phyloP scores from a whole-genome alignment of 2,888 invertebrate species.

The Thumatha senex region DNA sequence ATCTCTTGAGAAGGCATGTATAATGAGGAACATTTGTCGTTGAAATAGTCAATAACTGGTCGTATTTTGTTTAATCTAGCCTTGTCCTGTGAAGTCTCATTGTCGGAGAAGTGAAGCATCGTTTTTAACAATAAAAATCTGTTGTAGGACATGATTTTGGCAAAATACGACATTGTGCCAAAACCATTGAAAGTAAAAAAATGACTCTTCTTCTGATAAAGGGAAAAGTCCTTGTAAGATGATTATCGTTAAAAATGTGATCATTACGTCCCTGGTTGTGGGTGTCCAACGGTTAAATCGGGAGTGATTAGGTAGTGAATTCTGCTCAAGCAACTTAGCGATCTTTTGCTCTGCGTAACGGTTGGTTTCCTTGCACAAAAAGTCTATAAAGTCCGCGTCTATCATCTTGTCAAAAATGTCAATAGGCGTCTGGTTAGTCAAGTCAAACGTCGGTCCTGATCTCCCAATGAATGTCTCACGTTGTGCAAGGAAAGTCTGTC shows the following conservation, averaged over 20 bases:
- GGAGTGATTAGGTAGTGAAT: neutral
- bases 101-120: slow-evolving; percentile 1
- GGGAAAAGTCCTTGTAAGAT: neutral
- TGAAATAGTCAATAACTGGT: neutral
- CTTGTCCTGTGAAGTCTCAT: neutral
- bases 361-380: neutral
- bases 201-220: neutral
- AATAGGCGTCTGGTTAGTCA: neutral
- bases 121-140: slow-evolving; percentile 5
- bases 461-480: neutral
- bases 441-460: neutral
- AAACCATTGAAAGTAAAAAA: slow-evolving; percentile 14
- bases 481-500: neutral
- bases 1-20: neutral
- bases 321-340: neutral
- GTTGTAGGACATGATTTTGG: slow-evolving; percentile 3
- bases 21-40: neutral
- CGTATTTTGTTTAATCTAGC: neutral
- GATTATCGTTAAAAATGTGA: neutral
- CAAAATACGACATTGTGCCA: slow-evolving; percentile 7
- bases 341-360: too few species aligned
- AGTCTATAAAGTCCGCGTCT: neutral
- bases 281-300: neutral
- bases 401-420: neutral
- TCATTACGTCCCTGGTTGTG: neutral